Conservation (phyloP, 2,797 vertebrate species). For the Darevskia nairensis region DNA sequence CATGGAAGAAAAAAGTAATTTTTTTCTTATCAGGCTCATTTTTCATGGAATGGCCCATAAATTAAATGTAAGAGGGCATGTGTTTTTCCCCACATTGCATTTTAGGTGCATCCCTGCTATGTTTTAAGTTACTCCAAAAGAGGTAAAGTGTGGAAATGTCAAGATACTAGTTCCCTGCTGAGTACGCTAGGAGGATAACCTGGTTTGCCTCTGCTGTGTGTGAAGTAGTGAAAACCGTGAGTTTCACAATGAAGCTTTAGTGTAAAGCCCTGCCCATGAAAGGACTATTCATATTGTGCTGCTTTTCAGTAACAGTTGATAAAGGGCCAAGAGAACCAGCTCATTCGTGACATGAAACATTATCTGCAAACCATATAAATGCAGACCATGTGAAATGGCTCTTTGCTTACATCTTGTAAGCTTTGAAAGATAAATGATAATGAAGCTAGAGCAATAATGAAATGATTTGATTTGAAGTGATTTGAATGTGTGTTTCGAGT, state of each 20-base stretch:
- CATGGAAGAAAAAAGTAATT: no score
- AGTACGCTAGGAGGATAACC: not conserved
- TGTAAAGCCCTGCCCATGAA: slow-evolving; percentile 55
- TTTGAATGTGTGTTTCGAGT: not conserved
- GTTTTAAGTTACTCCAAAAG: not conserved
- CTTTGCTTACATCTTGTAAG: not conserved
- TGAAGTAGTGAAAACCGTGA: slow-evolving; percentile 30
- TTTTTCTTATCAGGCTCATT: no score
- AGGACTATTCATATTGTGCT: slow-evolving; percentile 54
- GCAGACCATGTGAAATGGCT: not conserved
- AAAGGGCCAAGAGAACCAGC: slow-evolving; percentile 55
- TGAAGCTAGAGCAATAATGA: not conserved
- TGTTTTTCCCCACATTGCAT: not conserved
- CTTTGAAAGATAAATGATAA: slow-evolving; percentile 48
- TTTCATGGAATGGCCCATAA: no score
- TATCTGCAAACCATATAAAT: slow-evolving; percentile 47
- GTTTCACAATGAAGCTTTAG: slow-evolving; percentile 59
- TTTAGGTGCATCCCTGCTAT: no score
- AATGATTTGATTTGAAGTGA: not conserved
- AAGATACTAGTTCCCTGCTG: not conserved
- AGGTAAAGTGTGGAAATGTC: not conserved
- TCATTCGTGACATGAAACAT: slow-evolving; percentile 44
- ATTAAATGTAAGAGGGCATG: not conserved
- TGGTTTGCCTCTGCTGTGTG: not conserved
- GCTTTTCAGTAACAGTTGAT: slow-evolving; percentile 70